These are phyloP conservation scores for Pachypsylla venusta DNA, from an alignment of 1,140 invertebrate species.

Conservation along the genomic window DNA sequence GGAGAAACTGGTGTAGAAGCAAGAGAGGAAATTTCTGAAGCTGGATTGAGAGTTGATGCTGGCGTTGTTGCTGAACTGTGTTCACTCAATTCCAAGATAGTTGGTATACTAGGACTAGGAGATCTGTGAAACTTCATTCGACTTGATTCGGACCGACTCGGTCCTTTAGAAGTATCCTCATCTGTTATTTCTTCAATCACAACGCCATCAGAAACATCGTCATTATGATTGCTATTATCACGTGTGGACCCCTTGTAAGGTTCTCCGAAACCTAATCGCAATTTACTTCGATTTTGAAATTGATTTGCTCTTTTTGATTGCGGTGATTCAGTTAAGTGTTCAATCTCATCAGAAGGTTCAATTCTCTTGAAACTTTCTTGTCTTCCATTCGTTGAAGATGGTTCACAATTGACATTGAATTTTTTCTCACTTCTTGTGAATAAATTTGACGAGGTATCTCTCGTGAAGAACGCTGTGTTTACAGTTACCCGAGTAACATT, in stretches of 20 bases:
- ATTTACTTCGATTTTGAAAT: not conserved
- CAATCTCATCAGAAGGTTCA: conserved; percentile 1
- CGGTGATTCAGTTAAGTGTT: not conserved
- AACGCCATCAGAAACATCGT: conserved; percentile 10
- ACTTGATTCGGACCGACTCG: conserved; percentile 20
- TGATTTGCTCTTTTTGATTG: not conserved
- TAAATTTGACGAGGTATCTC: conserved; percentile 1
- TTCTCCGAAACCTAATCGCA: not conserved
- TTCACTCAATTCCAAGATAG: conserved; percentile 29
- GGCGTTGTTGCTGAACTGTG: conserved; percentile 24
- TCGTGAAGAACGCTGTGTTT: conserved; percentile 34
- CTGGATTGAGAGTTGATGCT: conserved; percentile 4
- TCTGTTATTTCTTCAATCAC: conserved; percentile 24
- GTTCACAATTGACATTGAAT: not conserved
- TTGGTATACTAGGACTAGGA: conserved; percentile 28
- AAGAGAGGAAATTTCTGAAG: not conserved
- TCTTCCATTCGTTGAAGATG: not conserved
- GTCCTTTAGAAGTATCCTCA: conserved; percentile 18
- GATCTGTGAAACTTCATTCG: conserved; percentile 22
- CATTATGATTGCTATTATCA: not conserved
- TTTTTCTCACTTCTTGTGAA: not conserved
- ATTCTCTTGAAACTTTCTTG: not conserved
- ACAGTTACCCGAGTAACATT: conserved; percentile 41
- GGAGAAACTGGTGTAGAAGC: not conserved
- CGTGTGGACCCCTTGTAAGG: not conserved